Evolutionary conservation across 2,888 invertebrate species (phyloP).

Genomic region (Entomobrya proxima): DNA sequence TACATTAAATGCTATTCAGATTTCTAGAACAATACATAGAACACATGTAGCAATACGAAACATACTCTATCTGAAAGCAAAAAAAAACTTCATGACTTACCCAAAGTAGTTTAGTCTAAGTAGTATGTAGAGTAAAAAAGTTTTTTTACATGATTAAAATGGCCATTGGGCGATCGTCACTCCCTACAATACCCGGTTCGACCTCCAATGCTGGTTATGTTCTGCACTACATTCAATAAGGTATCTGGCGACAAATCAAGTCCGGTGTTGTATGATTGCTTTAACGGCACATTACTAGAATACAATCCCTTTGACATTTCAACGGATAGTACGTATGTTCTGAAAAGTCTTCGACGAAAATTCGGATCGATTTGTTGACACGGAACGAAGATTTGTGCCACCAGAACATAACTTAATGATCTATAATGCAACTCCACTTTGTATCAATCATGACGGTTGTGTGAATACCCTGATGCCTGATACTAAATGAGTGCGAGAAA

Average conservation of each 20-base stretch:
- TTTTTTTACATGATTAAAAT: too few relatives aligned
- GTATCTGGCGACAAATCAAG: conserved; percentile 63
- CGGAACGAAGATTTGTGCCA: too few relatives aligned
- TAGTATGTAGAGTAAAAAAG: too few relatives aligned
- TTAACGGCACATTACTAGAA: conserved; percentile 89
- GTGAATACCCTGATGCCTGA: conserved; percentile 91
- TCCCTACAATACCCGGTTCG: conserved; percentile 48
- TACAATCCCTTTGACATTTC: conserved; percentile 86
- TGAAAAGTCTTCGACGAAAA: conserved; percentile 76
- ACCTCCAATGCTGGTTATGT: conserved; percentile 73
- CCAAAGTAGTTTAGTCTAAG: too few relatives aligned
- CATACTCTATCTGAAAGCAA: too few relatives aligned
- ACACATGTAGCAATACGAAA: too few relatives aligned
- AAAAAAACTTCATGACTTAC: too few relatives aligned
- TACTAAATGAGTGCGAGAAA: conserved; percentile 89
- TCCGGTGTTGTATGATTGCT: conserved; percentile 82
- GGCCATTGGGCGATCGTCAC: conserved; percentile 48
- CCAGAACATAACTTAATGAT: conserved; percentile 89
- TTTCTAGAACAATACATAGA: too few relatives aligned
- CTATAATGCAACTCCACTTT: conserved; percentile 89
- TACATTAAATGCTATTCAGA: too few relatives aligned
- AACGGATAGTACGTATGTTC: conserved; percentile 79
- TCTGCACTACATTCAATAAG: conserved; percentile 74
- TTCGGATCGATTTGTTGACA: too few relatives aligned
- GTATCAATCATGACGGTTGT: conserved; percentile 93